Evolutionary conservation across 1,140 invertebrate genomes (phyloP).

Genomic region (Harlomillsia oculata): DNA sequence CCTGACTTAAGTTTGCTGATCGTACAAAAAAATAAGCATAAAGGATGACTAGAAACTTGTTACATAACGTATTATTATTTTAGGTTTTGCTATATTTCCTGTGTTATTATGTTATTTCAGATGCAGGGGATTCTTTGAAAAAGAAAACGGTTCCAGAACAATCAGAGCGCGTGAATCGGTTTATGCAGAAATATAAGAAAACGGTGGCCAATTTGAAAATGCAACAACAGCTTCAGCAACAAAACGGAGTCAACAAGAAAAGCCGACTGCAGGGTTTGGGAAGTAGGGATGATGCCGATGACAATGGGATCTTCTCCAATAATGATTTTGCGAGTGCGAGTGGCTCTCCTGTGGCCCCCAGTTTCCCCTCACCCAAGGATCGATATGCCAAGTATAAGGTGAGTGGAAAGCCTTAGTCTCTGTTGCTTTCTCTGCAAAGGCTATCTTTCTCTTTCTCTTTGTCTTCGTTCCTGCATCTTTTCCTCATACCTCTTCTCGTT

Average conservation of each 20-base stretch:
- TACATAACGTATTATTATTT: constrained; percentile 9
- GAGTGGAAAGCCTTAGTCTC: too few relatives aligned
- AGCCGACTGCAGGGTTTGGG: constrained; percentile 44
- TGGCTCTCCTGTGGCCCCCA: constrained; percentile 20
- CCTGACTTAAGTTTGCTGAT: too few relatives aligned
- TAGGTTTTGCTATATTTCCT: too few relatives aligned
- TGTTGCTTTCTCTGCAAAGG: too few relatives aligned
- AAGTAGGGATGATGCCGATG: constrained; percentile 22
- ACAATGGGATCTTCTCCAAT: constrained; percentile 55
- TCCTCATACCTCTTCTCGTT: not conserved
- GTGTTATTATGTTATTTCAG: constrained; percentile 5
- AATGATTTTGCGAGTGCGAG: constrained; percentile 50
- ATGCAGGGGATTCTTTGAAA: constrained; percentile 19
- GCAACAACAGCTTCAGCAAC: constrained; percentile 24
- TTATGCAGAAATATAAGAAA: constrained; percentile 57
- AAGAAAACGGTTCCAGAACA: constrained; percentile 36
- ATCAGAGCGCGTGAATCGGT: constrained; percentile 49
- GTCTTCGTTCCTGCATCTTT: not conserved
- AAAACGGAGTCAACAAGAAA: constrained; percentile 34
- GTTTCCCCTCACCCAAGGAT: constrained; percentile 17
- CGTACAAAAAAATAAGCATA: not conserved
- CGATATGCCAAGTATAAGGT: constrained; percentile 31
- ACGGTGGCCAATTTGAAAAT: constrained; percentile 42
- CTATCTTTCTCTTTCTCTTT: not conserved
- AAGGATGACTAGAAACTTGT: not conserved